Evolutionary conservation across 1,140 invertebrate genomes (phyloP).

Genomic region (Nomia melanderi): DNA sequence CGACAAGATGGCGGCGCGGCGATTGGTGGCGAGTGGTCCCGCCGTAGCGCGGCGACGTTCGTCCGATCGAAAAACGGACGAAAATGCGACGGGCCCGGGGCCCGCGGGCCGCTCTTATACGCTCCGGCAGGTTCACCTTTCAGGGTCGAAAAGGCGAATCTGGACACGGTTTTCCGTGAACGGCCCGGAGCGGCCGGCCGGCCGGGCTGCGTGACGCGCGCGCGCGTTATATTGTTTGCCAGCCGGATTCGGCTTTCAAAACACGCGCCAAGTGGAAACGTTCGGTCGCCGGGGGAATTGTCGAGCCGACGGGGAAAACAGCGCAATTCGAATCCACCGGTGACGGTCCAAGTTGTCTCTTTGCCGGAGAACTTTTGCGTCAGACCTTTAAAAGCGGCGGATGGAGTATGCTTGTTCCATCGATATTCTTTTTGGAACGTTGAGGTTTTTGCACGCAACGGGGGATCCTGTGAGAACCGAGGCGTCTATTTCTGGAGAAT

Average conservation of each 20-base stretch:
- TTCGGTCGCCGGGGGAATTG: too few species aligned
- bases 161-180: constrained; percentile 18
- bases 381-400: too few species aligned
- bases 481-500: too few species aligned
- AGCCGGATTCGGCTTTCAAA: not conserved
- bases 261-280: not conserved
- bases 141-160: constrained; percentile 14
- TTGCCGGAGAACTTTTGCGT: too few species aligned
- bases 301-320: too few species aligned
- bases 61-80: constrained; percentile 51
- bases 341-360: too few species aligned
- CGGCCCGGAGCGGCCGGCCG: not conserved
- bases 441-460: too few species aligned
- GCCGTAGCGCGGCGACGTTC: not conserved
- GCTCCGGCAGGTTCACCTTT: not conserved
- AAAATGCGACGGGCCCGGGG: constrained; percentile 54
- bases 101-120: constrained; percentile 59
- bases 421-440: too few species aligned
- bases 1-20: not conserved
- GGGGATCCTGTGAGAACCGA: too few species aligned
- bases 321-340: too few species aligned
- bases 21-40: not conserved
- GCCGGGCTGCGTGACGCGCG: not conserved
- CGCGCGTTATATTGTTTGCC: too few species aligned
- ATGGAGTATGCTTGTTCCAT: too few species aligned